These are phyloP conservation scores for Trinorchestia longiramus DNA, from an alignment of 1,140 invertebrate species.

Conservation along the genomic window DNA sequence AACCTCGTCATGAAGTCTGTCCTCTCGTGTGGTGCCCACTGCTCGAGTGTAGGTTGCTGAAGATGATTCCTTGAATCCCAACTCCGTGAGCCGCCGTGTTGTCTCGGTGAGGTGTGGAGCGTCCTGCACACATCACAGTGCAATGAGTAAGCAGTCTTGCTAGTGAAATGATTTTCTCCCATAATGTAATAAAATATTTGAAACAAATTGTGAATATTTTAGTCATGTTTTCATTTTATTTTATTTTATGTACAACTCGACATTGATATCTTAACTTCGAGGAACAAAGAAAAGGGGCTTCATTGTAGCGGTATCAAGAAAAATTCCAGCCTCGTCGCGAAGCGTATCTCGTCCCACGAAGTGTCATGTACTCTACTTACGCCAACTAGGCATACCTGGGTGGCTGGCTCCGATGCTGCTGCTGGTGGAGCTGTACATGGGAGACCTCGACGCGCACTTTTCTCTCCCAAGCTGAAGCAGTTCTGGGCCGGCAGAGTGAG, in stretches of 20 bases:
- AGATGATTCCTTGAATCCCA: neutral
- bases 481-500: neutral
- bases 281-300: too few relatives aligned
- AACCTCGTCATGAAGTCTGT: neutral
- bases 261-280: too few relatives aligned
- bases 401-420: neutral
- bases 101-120: constrained; percentile 52
- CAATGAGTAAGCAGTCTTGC: neutral
- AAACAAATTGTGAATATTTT: too few relatives aligned
- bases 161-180: neutral
- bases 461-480: neutral
- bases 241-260: too few relatives aligned
- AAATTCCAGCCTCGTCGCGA: too few relatives aligned
- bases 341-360: too few relatives aligned
- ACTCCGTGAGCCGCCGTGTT: constrained; percentile 16
- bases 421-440: neutral
- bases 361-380: too few relatives aligned
- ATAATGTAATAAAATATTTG: too few relatives aligned
- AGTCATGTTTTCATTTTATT: too few relatives aligned
- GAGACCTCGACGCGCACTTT: neutral
- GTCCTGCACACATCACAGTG: neutral
- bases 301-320: too few relatives aligned
- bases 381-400: neutral
- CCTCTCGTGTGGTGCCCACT: neutral
- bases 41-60: too few relatives aligned